Base-by-base conservation (phyloP, 2,113 vertebrate species). In the Pleuronectes platessa region DNA sequence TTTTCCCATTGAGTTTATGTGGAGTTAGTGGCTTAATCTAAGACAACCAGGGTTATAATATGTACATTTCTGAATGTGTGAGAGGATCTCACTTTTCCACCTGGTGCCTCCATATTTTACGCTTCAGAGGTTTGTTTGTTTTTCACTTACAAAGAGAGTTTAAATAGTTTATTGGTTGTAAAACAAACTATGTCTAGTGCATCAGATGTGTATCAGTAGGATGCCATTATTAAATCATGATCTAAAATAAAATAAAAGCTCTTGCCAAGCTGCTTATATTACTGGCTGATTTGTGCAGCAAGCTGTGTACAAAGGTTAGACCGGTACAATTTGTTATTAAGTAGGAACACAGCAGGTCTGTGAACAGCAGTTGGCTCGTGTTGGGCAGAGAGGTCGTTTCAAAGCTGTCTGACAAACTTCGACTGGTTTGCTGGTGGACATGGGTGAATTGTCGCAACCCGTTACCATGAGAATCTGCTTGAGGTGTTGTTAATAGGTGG, bases 401-500 rank as follows among this genome's bases (percentile, higher is more conserved):
- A 42, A 66, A 60, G 23, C 20, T n/a, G 54, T 54, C 45, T 56
- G 49, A 76, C 18, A 56, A 56, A 63, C 49, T 47, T 26, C 13
- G 31, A 31, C 31, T 31, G 31, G 31, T 31, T 31, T 31, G 40
- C 47, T 20, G 40, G 12, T 42, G 3, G 11, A 42, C 40, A 42
- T 13, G 12, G 12, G 12, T 61, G 73, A 8, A 74, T 45, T 64
- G 9, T 56, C 70, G 42, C 26, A 62, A 55, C 42, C 54, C 56
- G 81, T 82, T 84, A 65, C 79, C 49, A 82, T 74, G 62, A 51
- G 47, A 24, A 74, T 74, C 67, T 31, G 61, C 3, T 76, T 26
- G 23, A 71, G 14, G 21, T 68, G 31, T 40, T 61, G 24, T 63
- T 51, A 24, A 55, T 21, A 20, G 21, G 61, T 65, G 42, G 5